Evolutionary conservation across 2,888 invertebrate species (phyloP), one percentile per base, ranked within the genome.

Genomic region (Dermolepida albohirtum): DNA sequence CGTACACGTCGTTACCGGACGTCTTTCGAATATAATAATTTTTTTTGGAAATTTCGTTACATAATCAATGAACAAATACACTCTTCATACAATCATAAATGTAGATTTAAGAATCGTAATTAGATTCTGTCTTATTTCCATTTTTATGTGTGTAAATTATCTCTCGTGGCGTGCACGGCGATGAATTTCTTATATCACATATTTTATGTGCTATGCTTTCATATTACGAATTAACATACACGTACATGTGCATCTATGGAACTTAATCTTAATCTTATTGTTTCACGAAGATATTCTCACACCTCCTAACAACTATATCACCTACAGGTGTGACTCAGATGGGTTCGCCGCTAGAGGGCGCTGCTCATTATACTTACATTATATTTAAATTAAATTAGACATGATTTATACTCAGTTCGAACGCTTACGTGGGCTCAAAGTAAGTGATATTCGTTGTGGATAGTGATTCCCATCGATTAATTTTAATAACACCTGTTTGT

Each of bases 271-370:
- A 68, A 68, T 68, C 65, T 43, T 59, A 68, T 68, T 68, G 68
- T 68, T 68, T 68, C 64, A 64, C 55, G 22, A 50, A 50, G 59
- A 50, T 47, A 72, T 79, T 80, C 81, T 78, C 81, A 80, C 81
- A 81, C 81, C 80, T 80, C 78, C 78, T 76, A 78, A 81, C 80
- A 81, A 79, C 80, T 80, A 77, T 80, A 80, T 80, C 80, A 80
- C 81, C 81, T 80, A 81, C 81, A 79, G 80, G 78, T 80, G 80
- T 81, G 81, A 81, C 75, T 81, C 81, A 81, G 76, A 74, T 80
- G 80, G 80, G 81, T 78, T 80, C 75, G 80, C 78, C 80, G 72
- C 73, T 73, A 77, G 77, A 78, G 81, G 80, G 80, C 80, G 80
- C 80, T 77, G 78, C 79, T 80, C 79, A 79, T 80, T 80, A 79